Evolutionary conservation across 2,797 vertebrate species (phyloP), one percentile per base, ranked within the genome.

Genomic region (Coluber constrictor): DNA sequence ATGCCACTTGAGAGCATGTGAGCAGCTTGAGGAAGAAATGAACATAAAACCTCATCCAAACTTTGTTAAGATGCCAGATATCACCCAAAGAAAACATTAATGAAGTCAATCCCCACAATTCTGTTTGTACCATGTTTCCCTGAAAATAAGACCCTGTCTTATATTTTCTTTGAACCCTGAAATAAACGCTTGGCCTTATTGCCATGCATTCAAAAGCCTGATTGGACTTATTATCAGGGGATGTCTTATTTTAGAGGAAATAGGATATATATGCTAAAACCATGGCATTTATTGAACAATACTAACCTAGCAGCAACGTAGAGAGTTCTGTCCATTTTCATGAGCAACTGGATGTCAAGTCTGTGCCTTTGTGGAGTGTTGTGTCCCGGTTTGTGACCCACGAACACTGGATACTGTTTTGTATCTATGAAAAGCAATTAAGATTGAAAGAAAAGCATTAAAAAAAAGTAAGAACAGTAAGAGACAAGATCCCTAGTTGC

Each of bases 331-430:
- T 99, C 99, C 98, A 99, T 99, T 97, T 99, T 98, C 98, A 99
- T 95, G 95, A 99, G 98, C 98, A 99, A 98, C 98, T 99, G 99
- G 97, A 99, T 99, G 97, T 99, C 99, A 98, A 99, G 97, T 96
- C 98, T 98, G 97, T 99, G 99, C 96, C 99, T 98, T 97, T 99
- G 99, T 0, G 99, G 99, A 98, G 97, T 98, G 98, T 99, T 99
- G 96, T 99, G 98, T 96, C 99, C 99, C 95, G 99, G 99, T 97
- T 99, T 99, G 98, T 99, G 99, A 96, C 99, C 99, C 97, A 99
- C 98, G 94, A 99, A 99, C 91, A 98, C 99, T 47, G 99, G 99
- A 98, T 99, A 99, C 97, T 99, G 99, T 98, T 98, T 99, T 95
- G 99, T 99, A 97, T 99, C 99, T 99, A 98, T 13, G 92, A 93